Percentiles rank a stretch among this genome's conserved stretches.
Conservation (phyloP, 1,140 invertebrate genomes). For the Drosophila tsacasi region DNA sequence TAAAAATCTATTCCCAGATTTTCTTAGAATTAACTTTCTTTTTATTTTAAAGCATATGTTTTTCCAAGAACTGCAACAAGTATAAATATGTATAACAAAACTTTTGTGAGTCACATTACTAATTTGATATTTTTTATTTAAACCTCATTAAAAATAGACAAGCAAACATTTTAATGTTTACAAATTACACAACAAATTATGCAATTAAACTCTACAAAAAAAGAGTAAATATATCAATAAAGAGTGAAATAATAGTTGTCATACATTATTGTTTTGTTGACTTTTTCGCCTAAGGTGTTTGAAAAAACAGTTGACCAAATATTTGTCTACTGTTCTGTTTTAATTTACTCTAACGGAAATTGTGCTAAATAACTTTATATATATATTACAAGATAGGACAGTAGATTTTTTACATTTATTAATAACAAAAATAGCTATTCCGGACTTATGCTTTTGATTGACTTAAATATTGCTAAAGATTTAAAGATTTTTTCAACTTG, state of each 20-base stretch:
- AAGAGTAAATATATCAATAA: not conserved
- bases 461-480: too few species aligned
- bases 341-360: not conserved
- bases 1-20: too few species aligned
- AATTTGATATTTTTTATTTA: too few species aligned
- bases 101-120: not conserved
- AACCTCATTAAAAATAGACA: not conserved
- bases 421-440: not conserved
- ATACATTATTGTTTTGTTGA: constrained; percentile 1
- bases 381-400: not conserved
- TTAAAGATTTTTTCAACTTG: not conserved
- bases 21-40: too few species aligned
- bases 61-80: too few species aligned
- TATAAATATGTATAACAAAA: too few species aligned
- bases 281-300: not conserved
- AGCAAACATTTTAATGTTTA: not conserved
- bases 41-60: too few species aligned
- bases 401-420: not conserved
- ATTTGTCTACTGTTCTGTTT: not conserved
- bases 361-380: not conserved
- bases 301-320: not conserved
- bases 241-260: constrained; percentile 1
- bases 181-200: not conserved
- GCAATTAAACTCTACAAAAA: constrained; percentile 5
- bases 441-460: not conserved